Percentiles rank a stretch among this genome's conserved stretches.
phyloP scores from a whole-genome alignment of 2,888 invertebrate genomes.

The Philopedon plagiatum region DNA sequence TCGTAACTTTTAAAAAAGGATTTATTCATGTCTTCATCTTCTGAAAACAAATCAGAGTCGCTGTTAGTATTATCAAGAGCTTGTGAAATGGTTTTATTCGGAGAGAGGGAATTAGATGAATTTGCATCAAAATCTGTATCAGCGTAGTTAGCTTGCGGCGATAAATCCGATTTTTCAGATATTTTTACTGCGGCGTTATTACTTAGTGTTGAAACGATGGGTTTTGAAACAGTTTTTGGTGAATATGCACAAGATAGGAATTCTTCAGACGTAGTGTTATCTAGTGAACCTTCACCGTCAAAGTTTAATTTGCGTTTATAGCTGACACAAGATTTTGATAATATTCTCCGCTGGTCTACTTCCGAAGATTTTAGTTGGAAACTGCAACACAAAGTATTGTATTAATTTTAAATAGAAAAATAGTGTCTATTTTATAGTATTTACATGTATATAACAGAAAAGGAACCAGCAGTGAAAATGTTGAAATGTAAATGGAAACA shows the following conservation, averaged over 20 bases:
- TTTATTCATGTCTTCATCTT: conserved; percentile 43
- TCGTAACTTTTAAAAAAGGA: conserved; percentile 46
- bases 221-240: conserved; percentile 8
- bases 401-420: background rate
- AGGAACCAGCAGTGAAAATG: too few relatives aligned
- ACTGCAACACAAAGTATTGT: background rate
- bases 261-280: conserved; percentile 55
- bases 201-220: background rate
- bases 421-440: background rate
- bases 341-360: background rate
- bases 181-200: background rate
- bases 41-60: conserved; percentile 44
- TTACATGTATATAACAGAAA: too few relatives aligned
- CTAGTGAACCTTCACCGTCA: conserved; percentile 39
- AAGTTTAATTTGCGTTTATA: conserved; percentile 59
- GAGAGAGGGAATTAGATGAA: background rate
- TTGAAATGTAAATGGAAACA: too few relatives aligned
- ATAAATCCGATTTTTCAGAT: background rate
- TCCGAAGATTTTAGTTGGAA: background rate
- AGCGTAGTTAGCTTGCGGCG: background rate
- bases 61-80: conserved; percentile 4
- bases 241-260: conserved; percentile 53
- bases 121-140: conserved; percentile 1
- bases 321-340: conserved; percentile 10
- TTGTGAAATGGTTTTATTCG: background rate